These are phyloP conservation scores for Rhinichthys klamathensis DNA, from an alignment of 2,113 vertebrate species.

Conservation along the genomic window DNA sequence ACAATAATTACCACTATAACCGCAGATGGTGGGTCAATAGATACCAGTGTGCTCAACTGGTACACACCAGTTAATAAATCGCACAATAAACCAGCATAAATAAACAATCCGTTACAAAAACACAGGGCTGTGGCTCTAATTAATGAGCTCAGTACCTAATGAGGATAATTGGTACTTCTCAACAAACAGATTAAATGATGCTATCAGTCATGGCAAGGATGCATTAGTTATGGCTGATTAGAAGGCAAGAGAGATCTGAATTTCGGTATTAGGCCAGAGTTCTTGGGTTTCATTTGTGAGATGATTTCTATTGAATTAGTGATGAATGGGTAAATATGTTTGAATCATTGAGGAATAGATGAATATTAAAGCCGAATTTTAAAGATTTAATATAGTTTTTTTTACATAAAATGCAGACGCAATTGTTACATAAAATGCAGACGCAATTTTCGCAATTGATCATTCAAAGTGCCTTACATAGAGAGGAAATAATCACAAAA, in stretches of 20 bases:
- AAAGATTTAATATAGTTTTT: background rate
- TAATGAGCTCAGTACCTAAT: slow-evolving; percentile 22
- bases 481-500: too few species aligned
- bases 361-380: background rate
- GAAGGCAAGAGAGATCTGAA: background rate
- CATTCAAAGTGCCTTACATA: too few species aligned
- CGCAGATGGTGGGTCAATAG: too few species aligned
- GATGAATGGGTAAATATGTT: background rate
- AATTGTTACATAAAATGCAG: too few species aligned
- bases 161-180: slow-evolving; percentile 30
- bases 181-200: slow-evolving; percentile 36
- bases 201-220: slow-evolving; percentile 27
- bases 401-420: too few species aligned
- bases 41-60: too few species aligned
- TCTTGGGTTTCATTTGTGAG: background rate
- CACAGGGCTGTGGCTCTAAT: slow-evolving; percentile 18
- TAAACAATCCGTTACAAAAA: background rate
- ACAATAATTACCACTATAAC: too few species aligned
- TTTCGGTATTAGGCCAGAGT: background rate
- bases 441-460: background rate
- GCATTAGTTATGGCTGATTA: slow-evolving; percentile 11
- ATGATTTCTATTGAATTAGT: background rate
- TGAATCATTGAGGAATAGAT: background rate
- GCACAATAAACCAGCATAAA: background rate
- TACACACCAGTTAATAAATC: too few species aligned